Evolutionary conservation across 92 coral and sea anemone species (phyloP).

Genomic region (Phenganax subtilis): DNA sequence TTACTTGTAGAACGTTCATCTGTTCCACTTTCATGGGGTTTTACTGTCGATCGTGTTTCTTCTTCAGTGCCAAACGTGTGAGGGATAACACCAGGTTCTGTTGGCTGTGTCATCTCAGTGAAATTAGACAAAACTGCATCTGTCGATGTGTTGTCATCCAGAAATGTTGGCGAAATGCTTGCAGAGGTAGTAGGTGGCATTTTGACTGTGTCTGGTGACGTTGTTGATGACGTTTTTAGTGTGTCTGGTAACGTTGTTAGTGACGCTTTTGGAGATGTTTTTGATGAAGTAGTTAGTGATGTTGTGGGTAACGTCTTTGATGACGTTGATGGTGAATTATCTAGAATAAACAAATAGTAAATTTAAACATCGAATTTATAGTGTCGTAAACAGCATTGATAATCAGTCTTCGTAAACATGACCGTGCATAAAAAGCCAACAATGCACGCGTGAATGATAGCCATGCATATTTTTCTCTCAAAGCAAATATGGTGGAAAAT

Average conservation of each 20-base stretch:
- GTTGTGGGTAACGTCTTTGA: background rate
- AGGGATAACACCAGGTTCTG: background rate
- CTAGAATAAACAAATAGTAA: background rate
- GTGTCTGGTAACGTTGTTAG: background rate
- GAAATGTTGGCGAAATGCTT: no score
- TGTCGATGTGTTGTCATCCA: no score
- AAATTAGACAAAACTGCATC: no score
- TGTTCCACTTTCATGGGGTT: background rate
- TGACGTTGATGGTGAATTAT: background rate
- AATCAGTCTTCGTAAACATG: no score
- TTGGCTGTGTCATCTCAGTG: background rate
- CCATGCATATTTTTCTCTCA: no score
- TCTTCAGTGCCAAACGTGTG: background rate
- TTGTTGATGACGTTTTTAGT: background rate
- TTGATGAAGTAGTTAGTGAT: background rate
- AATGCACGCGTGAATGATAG: no score
- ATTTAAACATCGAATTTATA: background rate
- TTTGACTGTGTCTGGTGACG: background rate
- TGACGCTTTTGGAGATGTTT: background rate
- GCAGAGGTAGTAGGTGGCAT: no score
- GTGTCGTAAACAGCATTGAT: no score
- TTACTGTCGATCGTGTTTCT: background rate
- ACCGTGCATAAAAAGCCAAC: no score
- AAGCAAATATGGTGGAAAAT: no score
- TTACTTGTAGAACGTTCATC: background rate